Evolutionary conservation across 2,888 invertebrate genomes (phyloP), one percentile per base, ranked within the genome.

Genomic region (Pristionchus exspectatus): DNA sequence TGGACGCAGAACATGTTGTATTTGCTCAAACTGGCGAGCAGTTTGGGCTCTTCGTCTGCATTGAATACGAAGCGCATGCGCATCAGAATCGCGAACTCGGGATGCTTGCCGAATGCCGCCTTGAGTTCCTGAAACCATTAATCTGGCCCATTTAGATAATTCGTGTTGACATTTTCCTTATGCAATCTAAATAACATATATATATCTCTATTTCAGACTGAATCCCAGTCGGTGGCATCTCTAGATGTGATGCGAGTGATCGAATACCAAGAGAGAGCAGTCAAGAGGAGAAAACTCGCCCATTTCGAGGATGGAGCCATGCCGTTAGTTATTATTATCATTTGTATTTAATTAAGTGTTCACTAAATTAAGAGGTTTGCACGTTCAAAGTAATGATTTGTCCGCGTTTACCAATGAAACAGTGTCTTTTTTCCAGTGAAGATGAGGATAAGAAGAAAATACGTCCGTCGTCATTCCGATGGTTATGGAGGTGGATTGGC

Each of bases 401-500:
- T 2, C n/a, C 27, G 12, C 27, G 16, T 77, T 77, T n/a, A 54
- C 24, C 54, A 3, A 18, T 44, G 33, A 83, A 59, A 33, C 30
- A 63, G 5, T 63, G 63, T 30, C 0, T 24, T 44, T 30, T 92
- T 92, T 86, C n/a, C 85, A 92, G 93, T 85, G 90, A 90, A 14
- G 92, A 92, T 69, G 91, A 91, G 1, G 93, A 92, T 18, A 83
- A 88, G 5, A 24, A 50, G 21, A 50, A 85, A 91, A 92, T 44
- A 86, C 90, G 66, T 87, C 90, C 3, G 89, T 89, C 16, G 92
- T 93, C 30, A 93, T 93, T 81, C 93, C 93, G 54, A 91, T 92
- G 91, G 92, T 92, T 14, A 86, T 91, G 24, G 92, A 93, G 87
- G 90, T 91, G 33, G 93, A 93, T 72, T 93, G 93, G 93, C 86